Conservation (phyloP, 2,797 vertebrate genomes). For the Coreius guichenoti region DNA sequence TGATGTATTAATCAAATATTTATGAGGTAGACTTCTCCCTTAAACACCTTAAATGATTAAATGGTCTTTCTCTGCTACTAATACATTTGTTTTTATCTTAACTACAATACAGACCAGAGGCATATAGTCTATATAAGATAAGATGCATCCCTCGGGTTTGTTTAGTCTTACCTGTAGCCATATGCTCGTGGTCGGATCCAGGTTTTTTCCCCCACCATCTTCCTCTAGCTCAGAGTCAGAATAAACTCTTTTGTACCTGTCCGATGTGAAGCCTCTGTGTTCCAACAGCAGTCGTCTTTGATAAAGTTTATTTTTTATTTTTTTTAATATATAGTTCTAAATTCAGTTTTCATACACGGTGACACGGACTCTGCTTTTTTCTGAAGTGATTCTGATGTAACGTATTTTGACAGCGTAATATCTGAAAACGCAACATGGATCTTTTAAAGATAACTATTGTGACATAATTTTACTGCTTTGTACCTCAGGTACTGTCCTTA, state of each 20-base stretch:
- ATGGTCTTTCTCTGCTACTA: not conserved
- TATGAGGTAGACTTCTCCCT: not conserved
- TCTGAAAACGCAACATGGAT: not conserved
- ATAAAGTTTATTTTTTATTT: not conserved
- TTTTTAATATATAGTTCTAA: not conserved
- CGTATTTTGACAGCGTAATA: constrained; percentile 1
- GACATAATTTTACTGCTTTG: constrained; percentile 1
- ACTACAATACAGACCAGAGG: not conserved
- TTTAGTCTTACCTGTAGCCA: not conserved
- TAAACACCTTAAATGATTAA: not conserved
- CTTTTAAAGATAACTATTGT: not conserved
- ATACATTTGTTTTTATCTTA: not conserved
- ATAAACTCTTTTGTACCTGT: not conserved
- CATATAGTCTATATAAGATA: not conserved
- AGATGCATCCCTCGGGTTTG: not conserved
- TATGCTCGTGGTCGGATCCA: not conserved
- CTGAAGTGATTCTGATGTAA: not conserved
- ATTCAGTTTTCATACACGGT: not conserved
- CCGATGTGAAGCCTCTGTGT: not conserved
- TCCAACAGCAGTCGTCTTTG: constrained; percentile 16
- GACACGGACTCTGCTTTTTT: constrained; percentile 13
- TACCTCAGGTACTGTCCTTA: not conserved
- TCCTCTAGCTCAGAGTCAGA: not conserved
- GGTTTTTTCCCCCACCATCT: not conserved
- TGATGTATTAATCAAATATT: not conserved